Conservation (phyloP, 2,888 invertebrate species). For the Yponomeuta plumbellus region DNA sequence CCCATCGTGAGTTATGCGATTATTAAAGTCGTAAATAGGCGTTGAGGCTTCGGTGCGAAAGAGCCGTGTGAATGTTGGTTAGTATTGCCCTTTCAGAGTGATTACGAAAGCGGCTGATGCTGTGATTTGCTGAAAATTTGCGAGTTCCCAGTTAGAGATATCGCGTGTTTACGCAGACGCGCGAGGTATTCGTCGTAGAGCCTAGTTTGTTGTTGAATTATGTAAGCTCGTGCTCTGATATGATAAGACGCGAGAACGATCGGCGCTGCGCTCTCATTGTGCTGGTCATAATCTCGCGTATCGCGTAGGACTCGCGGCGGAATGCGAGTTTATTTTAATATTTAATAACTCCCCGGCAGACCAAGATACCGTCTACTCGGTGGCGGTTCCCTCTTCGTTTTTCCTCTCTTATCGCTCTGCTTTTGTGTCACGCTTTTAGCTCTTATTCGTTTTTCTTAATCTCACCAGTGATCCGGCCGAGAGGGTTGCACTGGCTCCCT, state of each 20-base stretch:
- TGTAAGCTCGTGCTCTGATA: conserved; percentile 63
- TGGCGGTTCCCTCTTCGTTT: conserved; percentile 68
- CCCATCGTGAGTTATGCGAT: conserved; percentile 50
- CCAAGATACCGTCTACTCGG: conserved; percentile 65
- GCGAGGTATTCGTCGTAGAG: conserved; percentile 44
- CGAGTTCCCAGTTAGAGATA: conserved; percentile 10
- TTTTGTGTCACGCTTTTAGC: conserved; percentile 69
- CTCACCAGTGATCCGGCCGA: conserved; percentile 53
- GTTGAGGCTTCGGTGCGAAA: conserved; percentile 6
- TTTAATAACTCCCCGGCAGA: conserved; percentile 72
- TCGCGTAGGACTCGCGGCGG: conserved; percentile 71
- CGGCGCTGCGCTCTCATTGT: conserved; percentile 67
- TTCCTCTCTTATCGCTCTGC: conserved; percentile 64
- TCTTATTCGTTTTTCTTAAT: conserved; percentile 67
- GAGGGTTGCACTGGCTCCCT: conserved; percentile 28
- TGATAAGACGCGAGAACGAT: conserved; percentile 65
- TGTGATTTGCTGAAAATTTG: conserved; percentile 1
- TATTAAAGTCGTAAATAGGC: conserved; percentile 40
- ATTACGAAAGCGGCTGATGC: conserved; percentile 16
- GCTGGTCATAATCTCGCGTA: conserved; percentile 68
- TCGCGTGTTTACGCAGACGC: conserved; percentile 31
- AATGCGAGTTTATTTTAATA: conserved; percentile 76
- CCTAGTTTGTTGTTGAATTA: conserved; percentile 53
- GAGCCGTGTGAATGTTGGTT: conserved; percentile 8
- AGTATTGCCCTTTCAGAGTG: conserved; percentile 17